Conservation (phyloP, 2,797 vertebrate species). For the Schizothorax lantsangensis region DNA sequence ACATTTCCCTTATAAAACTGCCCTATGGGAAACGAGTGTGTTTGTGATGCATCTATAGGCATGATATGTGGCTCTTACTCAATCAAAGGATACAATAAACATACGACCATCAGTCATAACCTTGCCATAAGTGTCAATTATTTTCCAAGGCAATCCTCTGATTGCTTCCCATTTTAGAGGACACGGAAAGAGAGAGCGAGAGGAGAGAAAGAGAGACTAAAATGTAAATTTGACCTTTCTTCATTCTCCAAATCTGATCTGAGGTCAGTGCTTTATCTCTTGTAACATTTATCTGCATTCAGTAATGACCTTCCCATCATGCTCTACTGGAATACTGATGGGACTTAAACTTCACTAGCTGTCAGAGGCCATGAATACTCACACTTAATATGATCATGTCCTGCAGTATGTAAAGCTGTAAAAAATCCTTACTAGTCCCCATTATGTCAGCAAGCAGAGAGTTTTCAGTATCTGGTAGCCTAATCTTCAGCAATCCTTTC, state of each 20-base stretch:
- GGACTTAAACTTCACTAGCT: slow-evolving; percentile 54
- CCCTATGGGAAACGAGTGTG: background rate
- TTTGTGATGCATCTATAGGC: background rate
- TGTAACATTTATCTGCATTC: slow-evolving; percentile 66
- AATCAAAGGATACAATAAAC: slow-evolving; percentile 35
- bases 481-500: slow-evolving; percentile 38
- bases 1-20: background rate
- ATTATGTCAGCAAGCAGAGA: slow-evolving; percentile 33
- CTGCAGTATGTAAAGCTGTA: slow-evolving; percentile 43
- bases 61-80: slow-evolving; percentile 33
- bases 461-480: slow-evolving; percentile 31
- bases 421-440: slow-evolving; percentile 40
- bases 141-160: slow-evolving; percentile 30
- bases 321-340: slow-evolving; percentile 66
- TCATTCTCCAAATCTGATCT: slow-evolving; percentile 60
- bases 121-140: slow-evolving; percentile 52
- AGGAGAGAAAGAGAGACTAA: slow-evolving; percentile 38
- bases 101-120: slow-evolving; percentile 40
- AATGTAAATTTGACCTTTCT: slow-evolving; percentile 68
- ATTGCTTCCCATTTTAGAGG: slow-evolving; percentile 38
- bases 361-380: slow-evolving; percentile 60
- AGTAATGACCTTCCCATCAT: slow-evolving; percentile 66
- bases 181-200: slow-evolving; percentile 11
- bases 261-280: slow-evolving; percentile 66
- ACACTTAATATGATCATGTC: slow-evolving; percentile 50